A percentile compares a stretch with the other conserved stretches of the same genome.
These are phyloP conservation scores for Taeniopygia guttata DNA, from an alignment of 2,797 vertebrate genomes.

Conservation along the genomic window DNA sequence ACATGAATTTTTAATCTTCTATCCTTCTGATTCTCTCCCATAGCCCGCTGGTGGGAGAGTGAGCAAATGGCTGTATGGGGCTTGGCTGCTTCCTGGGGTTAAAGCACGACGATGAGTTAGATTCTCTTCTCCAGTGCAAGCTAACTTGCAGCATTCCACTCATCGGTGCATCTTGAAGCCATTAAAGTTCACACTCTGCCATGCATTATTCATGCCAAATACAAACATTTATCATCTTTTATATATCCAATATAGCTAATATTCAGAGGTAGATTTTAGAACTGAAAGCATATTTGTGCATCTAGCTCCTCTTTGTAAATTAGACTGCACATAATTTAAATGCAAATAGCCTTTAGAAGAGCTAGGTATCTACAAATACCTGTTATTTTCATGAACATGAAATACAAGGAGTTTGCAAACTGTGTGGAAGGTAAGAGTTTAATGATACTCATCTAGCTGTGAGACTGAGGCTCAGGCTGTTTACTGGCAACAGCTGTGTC, in stretches of 20 bases:
- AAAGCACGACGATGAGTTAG: neutral
- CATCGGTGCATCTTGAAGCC: neutral
- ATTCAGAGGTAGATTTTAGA: neutral
- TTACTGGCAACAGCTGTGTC: neutral
- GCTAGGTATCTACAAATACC: neutral
- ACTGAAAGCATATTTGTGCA: neutral
- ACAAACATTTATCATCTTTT: neutral
- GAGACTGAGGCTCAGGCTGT: neutral
- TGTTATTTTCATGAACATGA: neutral
- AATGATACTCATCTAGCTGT: neutral
- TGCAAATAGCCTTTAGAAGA: neutral
- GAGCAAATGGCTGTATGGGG: neutral
- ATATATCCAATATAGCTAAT: neutral
- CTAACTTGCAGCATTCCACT: neutral
- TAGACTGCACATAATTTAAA: neutral
- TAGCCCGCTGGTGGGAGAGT: neutral
- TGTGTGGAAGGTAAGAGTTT: neutral
- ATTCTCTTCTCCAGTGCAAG: neutral
- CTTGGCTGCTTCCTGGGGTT: neutral
- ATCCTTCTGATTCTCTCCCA: neutral
- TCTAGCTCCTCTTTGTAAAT: neutral
- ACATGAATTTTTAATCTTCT: neutral
- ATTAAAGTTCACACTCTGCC: fast-evolving
- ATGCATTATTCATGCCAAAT: neutral
- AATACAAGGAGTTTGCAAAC: neutral